phyloP scores from a whole-genome alignment of 2,888 invertebrate species.

The Sialis fuliginosa region DNA sequence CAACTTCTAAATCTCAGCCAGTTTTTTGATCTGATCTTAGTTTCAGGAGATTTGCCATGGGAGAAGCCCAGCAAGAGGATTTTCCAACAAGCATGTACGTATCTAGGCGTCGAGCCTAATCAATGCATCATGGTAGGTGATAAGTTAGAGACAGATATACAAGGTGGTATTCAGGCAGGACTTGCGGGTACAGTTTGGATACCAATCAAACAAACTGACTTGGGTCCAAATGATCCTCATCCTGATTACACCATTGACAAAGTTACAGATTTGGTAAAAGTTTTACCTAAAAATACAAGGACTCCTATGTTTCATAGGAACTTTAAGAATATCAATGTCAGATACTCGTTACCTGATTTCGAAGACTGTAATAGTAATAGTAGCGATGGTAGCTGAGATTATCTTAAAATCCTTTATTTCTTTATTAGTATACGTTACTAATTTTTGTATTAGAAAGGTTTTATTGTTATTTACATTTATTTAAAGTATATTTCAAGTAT shows the following conservation, averaged over 20 bases:
- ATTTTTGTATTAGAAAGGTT: conserved; percentile 10
- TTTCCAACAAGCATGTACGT: conserved; percentile 63
- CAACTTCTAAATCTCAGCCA: conserved; percentile 46
- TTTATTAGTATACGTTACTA: too few relatives aligned
- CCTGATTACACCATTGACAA: conserved; percentile 49
- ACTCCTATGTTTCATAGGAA: conserved; percentile 13
- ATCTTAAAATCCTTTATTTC: too few relatives aligned
- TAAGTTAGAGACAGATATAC: conserved; percentile 73
- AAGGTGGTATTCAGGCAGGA: conserved; percentile 62
- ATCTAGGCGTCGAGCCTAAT: conserved; percentile 52
- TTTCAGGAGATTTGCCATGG: conserved; percentile 71
- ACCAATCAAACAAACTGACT: conserved; percentile 32
- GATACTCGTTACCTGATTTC: conserved; percentile 15
- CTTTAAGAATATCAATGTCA: conserved; percentile 7
- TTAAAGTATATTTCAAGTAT: too few relatives aligned
- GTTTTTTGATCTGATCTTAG: conserved; percentile 63
- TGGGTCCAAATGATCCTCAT: conserved; percentile 25
- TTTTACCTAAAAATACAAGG: conserved; percentile 33
- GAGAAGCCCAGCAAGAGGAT: conserved; percentile 73
- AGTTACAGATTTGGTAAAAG: conserved; percentile 40
- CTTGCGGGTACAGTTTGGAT: conserved; percentile 69
- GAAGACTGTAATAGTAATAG: conserved; percentile 27
- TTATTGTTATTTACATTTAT: too few relatives aligned
- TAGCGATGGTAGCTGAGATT: conserved; percentile 23
- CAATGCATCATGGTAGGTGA: conserved; percentile 79